Base-by-base conservation (phyloP, 2,888 invertebrate genomes). In the Sinodicranocentrus sp. region DNA sequence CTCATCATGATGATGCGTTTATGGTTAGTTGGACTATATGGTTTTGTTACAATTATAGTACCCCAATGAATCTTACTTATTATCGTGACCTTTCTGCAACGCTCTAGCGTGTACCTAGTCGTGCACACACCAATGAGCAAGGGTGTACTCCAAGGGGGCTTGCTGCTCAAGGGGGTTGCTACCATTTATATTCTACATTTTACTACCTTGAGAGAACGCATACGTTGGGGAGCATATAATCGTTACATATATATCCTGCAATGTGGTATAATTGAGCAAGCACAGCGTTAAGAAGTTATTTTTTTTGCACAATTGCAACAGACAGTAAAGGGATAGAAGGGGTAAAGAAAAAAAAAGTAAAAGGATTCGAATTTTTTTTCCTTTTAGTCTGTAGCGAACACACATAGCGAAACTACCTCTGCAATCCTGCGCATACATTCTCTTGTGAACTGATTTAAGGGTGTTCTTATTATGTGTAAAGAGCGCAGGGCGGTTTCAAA, bases 401-500 rank as follows among this genome's bases (percentile, higher is more conserved):
- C 10, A 10, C 10, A 33, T 33, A 33, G 10, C 33, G 33, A 33
- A 6, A 33, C 5, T 33, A 6, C 3, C 5, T 33, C 3, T 33
- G 10, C 10, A 33, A 10, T 33, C 33, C 33, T 33, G 17, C 21
- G 1, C 48, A 48, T 48, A 48, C 48, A 48, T 48, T 48, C 48
- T 48, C 48, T 48, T 48, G n/a, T n/a, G 48, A 48, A n/a, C 48
- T 48, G 48, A 54, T 19, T 21, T 17, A 54, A 54, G 23, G 57
- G 21, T 54, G 54, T 21, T n/a, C n/a, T 10, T 48, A n/a, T 48
- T 54, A 21, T 19, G 54, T 17, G 21, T 39, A 65, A 21, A 19
- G 3, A 33, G 33, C n/a, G 28, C 70, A 52, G 70, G 70, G 70
- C 70, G 70, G 70, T 71, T 71, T 71, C 70, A 71, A 71, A 71